Percentiles rank a stretch among this genome's conserved stretches.
phyloP scores from a whole-genome alignment of 2,797 vertebrate species.

The Galaxias olidus region DNA sequence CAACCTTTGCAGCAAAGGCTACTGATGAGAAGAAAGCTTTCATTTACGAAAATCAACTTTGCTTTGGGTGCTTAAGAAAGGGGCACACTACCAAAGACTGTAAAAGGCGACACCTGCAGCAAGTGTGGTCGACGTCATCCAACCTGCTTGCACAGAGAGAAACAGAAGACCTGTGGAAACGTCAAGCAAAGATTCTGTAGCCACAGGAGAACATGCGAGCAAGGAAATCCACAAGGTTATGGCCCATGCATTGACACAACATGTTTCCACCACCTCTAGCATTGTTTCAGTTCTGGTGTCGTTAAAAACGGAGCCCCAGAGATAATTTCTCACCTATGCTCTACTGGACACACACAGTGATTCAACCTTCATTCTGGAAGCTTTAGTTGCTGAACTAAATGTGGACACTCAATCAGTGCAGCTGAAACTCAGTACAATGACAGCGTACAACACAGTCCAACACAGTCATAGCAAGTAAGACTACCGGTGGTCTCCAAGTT shows the following conservation, averaged over 20 bases:
- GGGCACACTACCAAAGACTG: conserved; percentile 41
- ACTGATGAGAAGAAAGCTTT: conserved; percentile 25
- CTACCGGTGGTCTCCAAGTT: conserved; percentile 15
- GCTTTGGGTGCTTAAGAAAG: conserved; percentile 38
- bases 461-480: conserved; percentile 19
- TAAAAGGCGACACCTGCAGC: conserved; percentile 28
- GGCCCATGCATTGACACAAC: conserved; percentile 2
- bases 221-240: conserved; percentile 12
- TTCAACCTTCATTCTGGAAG: too few relatives aligned
- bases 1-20: conserved; percentile 25
- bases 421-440: conserved; percentile 11
- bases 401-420: conserved; percentile 6
- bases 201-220: not conserved
- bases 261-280: conserved; percentile 26
- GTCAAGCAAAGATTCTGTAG: too few relatives aligned
- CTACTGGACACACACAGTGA: conserved; percentile 22
- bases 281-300: conserved; percentile 28
- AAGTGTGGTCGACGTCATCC: conserved; percentile 23
- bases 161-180: not conserved
- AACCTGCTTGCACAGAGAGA: conserved; percentile 25
- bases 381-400: conserved; percentile 11
- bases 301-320: conserved; percentile 13
- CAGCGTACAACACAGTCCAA: too few relatives aligned
- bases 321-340: conserved; percentile 23
- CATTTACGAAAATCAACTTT: conserved; percentile 24